Base-by-base conservation (phyloP, 2,888 invertebrate species). In the Ormyrus nitidulus region DNA sequence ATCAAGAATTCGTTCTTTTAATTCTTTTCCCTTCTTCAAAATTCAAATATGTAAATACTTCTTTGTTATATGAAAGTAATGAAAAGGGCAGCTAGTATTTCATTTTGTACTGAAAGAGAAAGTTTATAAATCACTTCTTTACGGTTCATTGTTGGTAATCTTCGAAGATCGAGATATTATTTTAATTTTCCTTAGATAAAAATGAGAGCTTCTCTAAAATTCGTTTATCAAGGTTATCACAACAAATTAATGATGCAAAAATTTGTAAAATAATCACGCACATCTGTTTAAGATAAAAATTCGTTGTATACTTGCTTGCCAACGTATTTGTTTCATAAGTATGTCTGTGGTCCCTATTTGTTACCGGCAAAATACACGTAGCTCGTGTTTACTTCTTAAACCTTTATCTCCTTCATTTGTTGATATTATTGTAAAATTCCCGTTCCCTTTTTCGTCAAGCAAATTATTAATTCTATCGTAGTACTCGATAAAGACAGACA, bases 261-360 rank as follows among this genome's bases (percentile, higher is more conserved):
- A 83, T 34, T 81, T 82, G 82, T 83, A 83, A 81, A 68, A 83
- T 84, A 82, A 81, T 79, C 71, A 76, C 68, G 76, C 69, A 77
- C 79, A 74, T 81, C 53, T 70, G 75, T 84, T 84, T 82, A 81
- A 84, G 76, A 82, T 75, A 80, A 79, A 84, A 83, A 79, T 82
- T 84, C 83, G 80, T 85, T 86, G 85, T 84, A 73, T 82, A 86
- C 83, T 84, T 86, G 86, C 86, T 85, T 86, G 86, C 82, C 79
- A 79, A 83, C 77, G 80, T 83, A 79, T 83, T 81, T 84, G 86
- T 86, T 86, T 81, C 84, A 83, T 79, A 83, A 62, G 70, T 79
- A 78, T 83, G 71, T 81, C 74, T 80, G 81, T 83, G 75, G 78
- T 78, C 73, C 83, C 79, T 83, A 64, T 77, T 64, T 81, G 80